phyloP scores from a whole-genome alignment of 2,113 vertebrate genomes.

The Tragelaphus imberbis region DNA sequence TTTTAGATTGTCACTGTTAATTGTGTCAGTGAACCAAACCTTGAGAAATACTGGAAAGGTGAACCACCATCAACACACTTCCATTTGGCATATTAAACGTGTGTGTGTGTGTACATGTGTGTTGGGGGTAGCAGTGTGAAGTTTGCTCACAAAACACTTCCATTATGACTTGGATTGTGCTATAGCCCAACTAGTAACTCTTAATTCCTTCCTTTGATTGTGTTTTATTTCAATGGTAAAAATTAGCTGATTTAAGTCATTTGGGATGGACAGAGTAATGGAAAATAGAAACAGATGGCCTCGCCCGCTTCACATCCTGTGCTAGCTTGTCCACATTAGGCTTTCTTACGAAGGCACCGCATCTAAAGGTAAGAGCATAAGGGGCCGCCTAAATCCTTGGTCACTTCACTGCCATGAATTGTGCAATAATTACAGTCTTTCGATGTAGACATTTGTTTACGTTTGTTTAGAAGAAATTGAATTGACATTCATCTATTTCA shows the following conservation, averaged over 20 bases:
- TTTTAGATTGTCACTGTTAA: background rate
- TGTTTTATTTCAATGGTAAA: background rate
- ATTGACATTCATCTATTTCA: slow-evolving; percentile 10
- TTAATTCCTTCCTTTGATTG: background rate
- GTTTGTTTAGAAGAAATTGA: slow-evolving; percentile 17
- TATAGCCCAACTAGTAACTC: background rate
- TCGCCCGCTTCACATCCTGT: background rate
- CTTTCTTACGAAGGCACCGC: background rate
- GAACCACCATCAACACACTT: background rate
- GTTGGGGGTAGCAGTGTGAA: background rate
- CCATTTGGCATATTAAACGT: background rate
- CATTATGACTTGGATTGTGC: background rate
- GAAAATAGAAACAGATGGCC: background rate
- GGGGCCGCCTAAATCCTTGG: background rate
- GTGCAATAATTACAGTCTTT: background rate
- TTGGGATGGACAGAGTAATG: background rate
- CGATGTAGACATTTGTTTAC: background rate
- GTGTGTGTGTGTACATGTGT: background rate
- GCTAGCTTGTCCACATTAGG: background rate
- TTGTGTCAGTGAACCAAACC: background rate
- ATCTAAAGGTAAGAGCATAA: background rate
- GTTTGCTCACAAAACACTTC: background rate
- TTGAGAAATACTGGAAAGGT: background rate
- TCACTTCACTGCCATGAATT: background rate
- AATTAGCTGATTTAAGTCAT: background rate